Base-by-base conservation (phyloP, 1,140 invertebrate species). In the Lepidurus couesii region DNA sequence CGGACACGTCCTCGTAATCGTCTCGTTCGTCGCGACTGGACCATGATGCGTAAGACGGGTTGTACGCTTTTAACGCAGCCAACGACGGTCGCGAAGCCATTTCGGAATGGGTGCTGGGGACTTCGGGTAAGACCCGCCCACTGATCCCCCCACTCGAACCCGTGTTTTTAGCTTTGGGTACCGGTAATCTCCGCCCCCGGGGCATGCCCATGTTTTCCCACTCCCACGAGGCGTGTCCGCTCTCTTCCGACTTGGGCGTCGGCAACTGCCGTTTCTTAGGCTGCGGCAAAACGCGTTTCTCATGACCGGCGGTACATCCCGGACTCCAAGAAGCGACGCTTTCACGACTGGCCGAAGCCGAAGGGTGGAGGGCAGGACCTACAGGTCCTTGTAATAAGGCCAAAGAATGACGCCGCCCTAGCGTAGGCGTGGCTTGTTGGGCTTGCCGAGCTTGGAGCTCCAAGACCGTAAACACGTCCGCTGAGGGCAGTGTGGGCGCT, bases 311-410 rank as follows among this genome's bases (percentile, higher is more conserved):
- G 3, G 16, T 65, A 8, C 53, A 65, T 13, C 53, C 53, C 4
- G 53, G 53, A 16, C 53, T 65, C 53, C 53, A 65, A 21, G 53
- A 65, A 0, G 53, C 53, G 6, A 65, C 53, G n/a, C 53, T 65
- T 65, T 65, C 53, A 13, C 53, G 8, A 65, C 53, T 65, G 53
- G 53, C 53, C 9, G 53, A 65, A 65, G 53, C 53, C 53, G 53
- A 65, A 13, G 53, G 9, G 13, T 65, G 53, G 21, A 21, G 53
- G 53, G 53, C 53, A 4, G 53, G 53, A 7, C 16, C 8, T 1
- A 21, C 7, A 7, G 16, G 53, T 21, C 53, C 53, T 65, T 65
- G 53, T 13, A 65, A 21, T 21, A 65, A 21, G 16, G 53, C 53
- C 21, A 65, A 65, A 13, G 53, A 65, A 16, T 65, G 53, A 1